Evolutionary conservation across 2,797 vertebrate genomes (phyloP).

Genomic region (Poecile montanus): DNA sequence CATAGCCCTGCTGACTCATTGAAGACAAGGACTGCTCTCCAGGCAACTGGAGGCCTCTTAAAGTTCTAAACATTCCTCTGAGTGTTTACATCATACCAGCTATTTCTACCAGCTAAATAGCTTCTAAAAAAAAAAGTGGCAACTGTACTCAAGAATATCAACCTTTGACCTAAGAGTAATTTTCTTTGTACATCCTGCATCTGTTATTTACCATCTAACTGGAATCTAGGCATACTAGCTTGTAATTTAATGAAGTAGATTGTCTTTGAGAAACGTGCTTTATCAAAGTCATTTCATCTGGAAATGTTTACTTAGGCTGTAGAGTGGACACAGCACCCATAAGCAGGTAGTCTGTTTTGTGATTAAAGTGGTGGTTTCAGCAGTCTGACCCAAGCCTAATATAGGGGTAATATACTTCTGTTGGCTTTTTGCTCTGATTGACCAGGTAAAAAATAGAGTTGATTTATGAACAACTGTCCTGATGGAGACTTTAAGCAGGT

Average conservation of each 20-base stretch:
- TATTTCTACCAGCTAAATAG: conserved; percentile 29
- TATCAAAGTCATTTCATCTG: background rate
- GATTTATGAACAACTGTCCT: background rate
- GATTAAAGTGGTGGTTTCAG: background rate
- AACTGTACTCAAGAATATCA: background rate
- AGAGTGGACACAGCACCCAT: background rate
- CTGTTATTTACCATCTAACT: background rate
- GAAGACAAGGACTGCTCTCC: background rate
- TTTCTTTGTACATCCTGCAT: background rate
- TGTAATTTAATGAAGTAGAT: background rate
- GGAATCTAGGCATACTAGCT: background rate
- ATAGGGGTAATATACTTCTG: background rate
- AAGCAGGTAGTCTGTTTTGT: background rate
- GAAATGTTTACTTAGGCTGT: background rate
- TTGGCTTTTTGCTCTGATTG: background rate
- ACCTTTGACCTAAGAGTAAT: background rate
- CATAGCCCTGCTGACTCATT: background rate
- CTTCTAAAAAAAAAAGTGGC: background rate
- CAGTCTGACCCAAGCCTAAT: background rate
- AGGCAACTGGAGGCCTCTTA: background rate
- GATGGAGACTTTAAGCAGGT: background rate
- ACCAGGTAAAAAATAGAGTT: background rate
- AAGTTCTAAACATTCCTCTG: background rate
- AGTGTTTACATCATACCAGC: background rate
- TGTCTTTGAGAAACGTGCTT: background rate